These are phyloP conservation scores for Eunapius fragilis DNA, from an alignment of 37 sponge, comb jelly and placozoan species.

Conservation along the genomic window DNA sequence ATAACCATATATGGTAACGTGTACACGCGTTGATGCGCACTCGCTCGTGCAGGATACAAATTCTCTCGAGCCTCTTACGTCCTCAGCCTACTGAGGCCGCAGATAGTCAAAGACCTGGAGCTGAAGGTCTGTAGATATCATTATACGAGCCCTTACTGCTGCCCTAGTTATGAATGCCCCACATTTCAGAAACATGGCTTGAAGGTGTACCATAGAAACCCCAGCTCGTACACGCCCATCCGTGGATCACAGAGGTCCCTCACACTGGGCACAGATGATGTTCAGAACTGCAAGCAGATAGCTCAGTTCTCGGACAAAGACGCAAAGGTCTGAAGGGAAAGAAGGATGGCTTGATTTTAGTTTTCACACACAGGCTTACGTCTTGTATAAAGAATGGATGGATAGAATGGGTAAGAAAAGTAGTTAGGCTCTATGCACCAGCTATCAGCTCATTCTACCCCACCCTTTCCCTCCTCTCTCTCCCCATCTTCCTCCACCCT, in stretches of 20 bases:
- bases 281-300: slow-evolving; percentile 76
- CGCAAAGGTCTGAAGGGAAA: no score
- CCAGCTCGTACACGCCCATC: slow-evolving; percentile 84
- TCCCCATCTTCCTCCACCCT: no score
- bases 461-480: no score
- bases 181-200: slow-evolving; percentile 43
- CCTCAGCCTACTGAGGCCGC: slow-evolving; percentile 89
- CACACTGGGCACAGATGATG: slow-evolving; percentile 54
- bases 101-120: slow-evolving; percentile 87
- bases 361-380: slow-evolving; percentile 31
- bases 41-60: slow-evolving; percentile 74
- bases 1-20: no score
- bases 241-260: slow-evolving; percentile 52
- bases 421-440: no score
- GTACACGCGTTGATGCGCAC: not conserved
- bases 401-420: slow-evolving; percentile 46
- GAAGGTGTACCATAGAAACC: slow-evolving; percentile 58
- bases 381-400: slow-evolving; percentile 70
- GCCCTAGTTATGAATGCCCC: no score
- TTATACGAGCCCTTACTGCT: no score
- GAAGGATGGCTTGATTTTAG: no score
- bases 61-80: slow-evolving; percentile 96
- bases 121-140: no score
- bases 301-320: slow-evolving; percentile 88
- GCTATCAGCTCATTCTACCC: not conserved